These are phyloP conservation scores for Eremobia ochroleuca DNA, from an alignment of 2,888 invertebrate genomes.

Conservation along the genomic window DNA sequence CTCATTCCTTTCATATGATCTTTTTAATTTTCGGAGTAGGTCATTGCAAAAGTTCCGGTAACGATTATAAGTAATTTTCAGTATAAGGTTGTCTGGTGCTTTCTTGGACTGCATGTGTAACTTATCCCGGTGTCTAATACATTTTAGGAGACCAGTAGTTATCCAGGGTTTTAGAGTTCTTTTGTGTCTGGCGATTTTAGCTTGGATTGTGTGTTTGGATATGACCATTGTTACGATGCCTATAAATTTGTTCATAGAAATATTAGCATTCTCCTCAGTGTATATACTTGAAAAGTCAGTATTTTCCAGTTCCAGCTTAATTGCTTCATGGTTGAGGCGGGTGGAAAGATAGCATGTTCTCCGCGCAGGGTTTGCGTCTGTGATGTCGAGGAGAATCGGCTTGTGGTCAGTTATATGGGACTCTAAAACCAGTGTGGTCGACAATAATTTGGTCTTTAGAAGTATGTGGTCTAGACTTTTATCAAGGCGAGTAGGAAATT, in stretches of 20 bases:
- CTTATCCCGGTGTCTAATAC: neutral
- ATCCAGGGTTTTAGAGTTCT: neutral
- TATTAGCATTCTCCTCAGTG: slow-evolving; percentile 1
- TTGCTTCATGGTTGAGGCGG: neutral
- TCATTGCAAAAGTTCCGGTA: neutral
- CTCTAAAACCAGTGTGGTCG: neutral
- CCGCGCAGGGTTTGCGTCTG: too few species aligned
- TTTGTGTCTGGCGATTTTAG: neutral
- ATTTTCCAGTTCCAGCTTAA: neutral
- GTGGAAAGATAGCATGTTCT: neutral
- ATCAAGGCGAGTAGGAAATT: too few species aligned
- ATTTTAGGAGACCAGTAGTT: neutral
- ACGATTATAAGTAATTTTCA: slow-evolving; percentile 3
- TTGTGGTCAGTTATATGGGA: slow-evolving; percentile 2
- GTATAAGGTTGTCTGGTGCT: slow-evolving; percentile 1
- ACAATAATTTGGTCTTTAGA: too few species aligned
- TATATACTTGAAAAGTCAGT: neutral
- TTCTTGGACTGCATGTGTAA: neutral
- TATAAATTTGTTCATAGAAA: slow-evolving; percentile 10
- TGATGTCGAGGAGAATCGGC: too few species aligned
- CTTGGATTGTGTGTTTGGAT: slow-evolving; percentile 3
- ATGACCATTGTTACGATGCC: neutral
- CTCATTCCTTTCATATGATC: neutral
- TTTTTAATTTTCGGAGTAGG: neutral
- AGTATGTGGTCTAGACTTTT: too few species aligned